These are phyloP conservation scores for Cryptotis parvus DNA, from an alignment of 2,113 vertebrate species.

Conservation along the genomic window DNA sequence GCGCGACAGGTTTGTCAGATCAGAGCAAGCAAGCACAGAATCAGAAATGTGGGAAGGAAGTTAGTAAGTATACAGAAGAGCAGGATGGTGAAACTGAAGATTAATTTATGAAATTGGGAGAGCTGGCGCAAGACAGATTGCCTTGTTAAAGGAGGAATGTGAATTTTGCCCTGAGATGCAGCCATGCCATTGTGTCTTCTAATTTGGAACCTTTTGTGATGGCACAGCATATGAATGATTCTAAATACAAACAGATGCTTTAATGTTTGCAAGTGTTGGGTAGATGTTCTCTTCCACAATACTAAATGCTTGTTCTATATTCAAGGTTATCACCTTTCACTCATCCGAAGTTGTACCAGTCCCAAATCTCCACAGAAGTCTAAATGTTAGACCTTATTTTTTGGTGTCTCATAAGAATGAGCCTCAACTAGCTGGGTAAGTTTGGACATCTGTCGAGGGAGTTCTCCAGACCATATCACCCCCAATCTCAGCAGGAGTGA, in stretches of 20 bases:
- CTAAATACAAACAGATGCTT: background rate
- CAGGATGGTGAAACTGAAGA: background rate
- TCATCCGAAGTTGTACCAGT: fast-evolving
- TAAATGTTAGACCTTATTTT: background rate
- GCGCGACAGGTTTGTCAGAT: background rate
- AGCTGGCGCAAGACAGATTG: background rate
- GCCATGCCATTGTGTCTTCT: background rate
- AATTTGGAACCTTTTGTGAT: background rate
- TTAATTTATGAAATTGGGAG: background rate
- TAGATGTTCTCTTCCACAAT: background rate
- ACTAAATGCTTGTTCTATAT: background rate
- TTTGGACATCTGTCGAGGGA: background rate
- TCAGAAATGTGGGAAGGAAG: background rate
- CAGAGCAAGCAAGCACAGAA: fast-evolving
- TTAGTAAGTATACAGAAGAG: background rate
- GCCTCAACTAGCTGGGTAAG: background rate
- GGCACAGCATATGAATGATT: background rate
- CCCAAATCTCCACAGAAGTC: background rate
- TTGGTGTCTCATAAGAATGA: background rate
- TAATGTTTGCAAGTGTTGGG: background rate
- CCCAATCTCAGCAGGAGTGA: background rate
- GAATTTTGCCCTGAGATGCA: background rate
- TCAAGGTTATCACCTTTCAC: background rate
- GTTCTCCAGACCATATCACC: fast-evolving
- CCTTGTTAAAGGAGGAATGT: background rate